Conservation (phyloP, 2,888 invertebrate genomes). For the Byasa hedistus region DNA sequence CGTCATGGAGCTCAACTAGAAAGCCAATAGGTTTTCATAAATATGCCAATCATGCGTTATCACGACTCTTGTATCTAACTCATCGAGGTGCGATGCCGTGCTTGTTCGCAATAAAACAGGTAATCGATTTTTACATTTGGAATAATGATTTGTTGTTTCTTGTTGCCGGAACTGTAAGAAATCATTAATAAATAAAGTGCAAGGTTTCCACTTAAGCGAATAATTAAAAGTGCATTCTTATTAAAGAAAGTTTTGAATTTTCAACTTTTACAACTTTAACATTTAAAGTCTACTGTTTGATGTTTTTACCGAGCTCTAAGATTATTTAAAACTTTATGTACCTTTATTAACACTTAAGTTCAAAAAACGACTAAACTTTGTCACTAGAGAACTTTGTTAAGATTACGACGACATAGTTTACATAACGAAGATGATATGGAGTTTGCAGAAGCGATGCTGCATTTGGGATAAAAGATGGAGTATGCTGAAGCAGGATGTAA, state of each 20-base stretch:
- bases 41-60: conserved; percentile 33
- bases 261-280: no score
- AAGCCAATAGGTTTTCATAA: conserved; percentile 44
- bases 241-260: no score
- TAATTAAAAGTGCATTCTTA: not conserved
- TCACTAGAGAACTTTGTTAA: no score
- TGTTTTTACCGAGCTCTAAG: no score
- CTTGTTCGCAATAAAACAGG: conserved; percentile 52
- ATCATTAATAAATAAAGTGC: not conserved
- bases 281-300: no score
- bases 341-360: no score
- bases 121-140: conserved; percentile 49
- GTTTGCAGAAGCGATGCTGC: no score
- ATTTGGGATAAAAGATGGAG: no score
- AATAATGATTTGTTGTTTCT: conserved; percentile 42
- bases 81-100: conserved; percentile 50
- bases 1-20: conserved; percentile 34
- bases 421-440: no score
- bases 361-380: no score
- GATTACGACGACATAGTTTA: no score
- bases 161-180: conserved; percentile 27
- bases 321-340: no score
- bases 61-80: conserved; percentile 40
- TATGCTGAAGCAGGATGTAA: not conserved
- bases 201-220: not conserved